Evolutionary conservation across 1,140 invertebrate species (phyloP), one percentile per base, ranked within the genome.

Genomic region (Periplaneta americana): DNA sequence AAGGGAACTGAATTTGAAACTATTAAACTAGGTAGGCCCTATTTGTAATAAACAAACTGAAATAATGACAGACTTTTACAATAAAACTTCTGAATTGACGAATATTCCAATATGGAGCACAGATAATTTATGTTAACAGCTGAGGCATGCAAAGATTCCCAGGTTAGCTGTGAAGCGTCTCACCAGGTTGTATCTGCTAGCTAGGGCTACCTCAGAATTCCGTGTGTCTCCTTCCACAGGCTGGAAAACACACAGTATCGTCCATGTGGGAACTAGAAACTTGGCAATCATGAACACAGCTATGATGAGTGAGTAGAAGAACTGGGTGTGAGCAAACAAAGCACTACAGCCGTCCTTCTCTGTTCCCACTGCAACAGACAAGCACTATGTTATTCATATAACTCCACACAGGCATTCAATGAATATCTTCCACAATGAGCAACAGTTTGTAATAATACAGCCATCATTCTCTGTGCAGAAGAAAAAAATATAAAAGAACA

Each of bases 201-300:
- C 86, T 15, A 87, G 82, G 77, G 86, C 85, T 32, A 87, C 87
- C 84, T 87, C 86, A 9, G 86, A 87, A n/a, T 84, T 85, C 80
- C 85, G 82, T 74, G 85, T 86, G 80, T 86, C 86, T 9, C 86
- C 85, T 82, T 85, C 83, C 37, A 79, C 84, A 33, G 90, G 90
- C 83, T 90, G 88, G 85, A 91, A 90, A 57, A 91, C 87, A 83
- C 87, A 88, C 79, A 91, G 85, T 85, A 91, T 87, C 80, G 88
- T 88, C 90, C 90, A 91, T 79, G 88, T 90, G 75, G 91, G 91
- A 75, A 90, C 82, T 33, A 90, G 86, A 81, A 89, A 88, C 86
- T 91, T 90, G 13, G 89, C 81, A 36, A 91, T 85, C 84, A 88
- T 88, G 78, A 91, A 87, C 22, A 87, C 82, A 34, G 86, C 85